These are phyloP conservation scores for Oscheius sp. DNA, from an alignment of 2,888 invertebrate genomes.

Conservation along the genomic window DNA sequence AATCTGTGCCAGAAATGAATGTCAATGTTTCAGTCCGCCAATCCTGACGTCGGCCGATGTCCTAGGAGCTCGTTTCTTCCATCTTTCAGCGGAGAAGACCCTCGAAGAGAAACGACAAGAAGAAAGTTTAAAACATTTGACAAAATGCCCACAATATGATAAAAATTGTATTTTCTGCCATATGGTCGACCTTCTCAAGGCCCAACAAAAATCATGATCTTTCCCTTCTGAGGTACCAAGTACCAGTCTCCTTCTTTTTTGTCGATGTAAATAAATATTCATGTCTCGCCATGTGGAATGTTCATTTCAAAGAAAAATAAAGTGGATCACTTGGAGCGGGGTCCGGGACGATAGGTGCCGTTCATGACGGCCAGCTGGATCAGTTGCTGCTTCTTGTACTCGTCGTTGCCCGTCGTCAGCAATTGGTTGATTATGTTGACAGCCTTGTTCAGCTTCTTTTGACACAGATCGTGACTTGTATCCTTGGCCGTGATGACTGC, in stretches of 20 bases:
- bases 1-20: no score
- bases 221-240: slow-evolving; percentile 2
- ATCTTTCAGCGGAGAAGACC: background rate
- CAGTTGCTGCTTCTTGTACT: slow-evolving; percentile 97
- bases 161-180: slow-evolving; percentile 20
- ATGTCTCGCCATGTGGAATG: no score
- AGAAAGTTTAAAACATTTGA: slow-evolving; percentile 8
- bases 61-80: slow-evolving; percentile 14
- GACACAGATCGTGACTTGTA: slow-evolving; percentile 71
- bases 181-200: slow-evolving; percentile 22
- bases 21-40: slow-evolving; percentile 12
- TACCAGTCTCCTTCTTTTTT: background rate
- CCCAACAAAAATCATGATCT: slow-evolving; percentile 8
- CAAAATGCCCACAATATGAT: slow-evolving; percentile 17
- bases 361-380: slow-evolving; percentile 97
- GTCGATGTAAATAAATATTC: no score
- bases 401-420: slow-evolving; percentile 96
- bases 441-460: slow-evolving; percentile 90
- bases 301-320: no score
- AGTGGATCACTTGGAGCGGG: no score
- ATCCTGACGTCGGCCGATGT: slow-evolving; percentile 24
- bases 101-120: slow-evolving; percentile 14
- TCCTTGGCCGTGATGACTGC: slow-evolving; percentile 60
- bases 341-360: slow-evolving; percentile 2
- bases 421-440: slow-evolving; percentile 97